Evolutionary conservation across 2,797 vertebrate genomes (phyloP).

Genomic region (Channa striata): DNA sequence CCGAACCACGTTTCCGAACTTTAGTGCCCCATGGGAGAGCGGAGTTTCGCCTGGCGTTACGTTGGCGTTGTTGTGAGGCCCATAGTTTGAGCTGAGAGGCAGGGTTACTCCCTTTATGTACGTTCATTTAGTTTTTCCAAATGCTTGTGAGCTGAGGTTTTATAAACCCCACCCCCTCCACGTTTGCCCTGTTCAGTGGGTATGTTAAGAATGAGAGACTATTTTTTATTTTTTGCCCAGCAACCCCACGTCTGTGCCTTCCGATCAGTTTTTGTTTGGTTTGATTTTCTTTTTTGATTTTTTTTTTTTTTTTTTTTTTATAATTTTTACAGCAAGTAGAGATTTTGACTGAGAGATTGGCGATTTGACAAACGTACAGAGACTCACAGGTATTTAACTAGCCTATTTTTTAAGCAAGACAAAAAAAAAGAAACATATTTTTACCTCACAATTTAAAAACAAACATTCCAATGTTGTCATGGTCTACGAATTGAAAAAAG

Average conservation of each 20-base stretch:
- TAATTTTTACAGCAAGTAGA: conserved; percentile 74
- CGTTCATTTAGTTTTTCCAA: conserved; percentile 46
- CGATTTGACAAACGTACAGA: conserved; percentile 80
- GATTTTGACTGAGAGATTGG: conserved; percentile 79
- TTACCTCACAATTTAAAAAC: conserved; percentile 93
- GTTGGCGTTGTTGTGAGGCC: conserved; percentile 53
- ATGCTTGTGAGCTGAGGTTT: conserved; percentile 67
- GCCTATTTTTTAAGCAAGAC: conserved; percentile 85
- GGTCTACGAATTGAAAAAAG: conserved; percentile 86
- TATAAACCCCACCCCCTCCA: conserved; percentile 18
- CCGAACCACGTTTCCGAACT: conserved; percentile 31
- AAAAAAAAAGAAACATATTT: conserved; percentile 86
- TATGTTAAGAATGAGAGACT: conserved; percentile 52
- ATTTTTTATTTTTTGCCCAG: conserved; percentile 63
- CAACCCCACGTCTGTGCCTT: conserved; percentile 80
- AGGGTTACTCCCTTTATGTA: conserved; percentile 69
- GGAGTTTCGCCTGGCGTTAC: conserved; percentile 46
- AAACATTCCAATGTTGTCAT: conserved; percentile 98
- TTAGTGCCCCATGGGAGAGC: conserved; percentile 46
- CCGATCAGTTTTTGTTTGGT: conserved; percentile 73
- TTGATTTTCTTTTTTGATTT: conserved; percentile 37
- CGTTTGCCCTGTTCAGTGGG: conserved; percentile 61
- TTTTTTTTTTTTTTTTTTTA: conserved; percentile 65
- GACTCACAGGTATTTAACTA: conserved; percentile 82
- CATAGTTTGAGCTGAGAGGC: conserved; percentile 44